Evolutionary conservation across 1,140 invertebrate genomes (phyloP), one percentile per base, ranked within the genome.

Genomic region (Paraescarpia echinospica): DNA sequence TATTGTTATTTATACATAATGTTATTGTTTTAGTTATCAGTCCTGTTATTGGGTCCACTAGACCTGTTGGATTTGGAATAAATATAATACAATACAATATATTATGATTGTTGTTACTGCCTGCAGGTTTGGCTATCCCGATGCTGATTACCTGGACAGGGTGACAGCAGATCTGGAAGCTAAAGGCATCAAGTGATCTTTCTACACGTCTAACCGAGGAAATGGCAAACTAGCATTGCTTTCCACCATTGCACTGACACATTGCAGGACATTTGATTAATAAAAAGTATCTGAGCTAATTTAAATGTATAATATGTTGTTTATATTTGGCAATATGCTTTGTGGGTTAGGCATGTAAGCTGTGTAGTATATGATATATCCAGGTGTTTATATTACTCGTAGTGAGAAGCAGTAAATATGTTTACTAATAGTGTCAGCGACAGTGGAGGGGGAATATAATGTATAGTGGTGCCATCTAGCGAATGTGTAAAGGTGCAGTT

Each of bases 121-220:
- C 59, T 89, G 59, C 77, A 95, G 95, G 31, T 94, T 93, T 94
- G 95, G 94, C 22, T 95, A 95, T 92, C 95, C 95, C 35, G 95
- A 95, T 91, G 89, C 90, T 4, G 92, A 91, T 5, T 95, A 95
- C 91, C 92, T 95, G 34, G 77, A 92, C 18, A 51, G 94, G 41
- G 95, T 95, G 8, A 93, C 92, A 48, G 94, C 94, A 89, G 94
- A 95, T 41, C 92, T 95, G 33, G 93, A 92, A 34, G 93, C 92
- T 33, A 94, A 95, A 90, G 95, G 95, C 2, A 94, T 95, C 59
- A 77, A 77, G 22, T 77, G 2, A 77, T 77, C 2, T 27, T 31
- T 77, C 59, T 27, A 31, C 22, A 77, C 59, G 0, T 27, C 59
- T 77, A 2, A 77, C 1, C 22, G 59, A 77, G 27, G 59, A 77